Evolutionary conservation across 2,888 invertebrate species (phyloP).

Genomic region (Machimus atricapillus): DNA sequence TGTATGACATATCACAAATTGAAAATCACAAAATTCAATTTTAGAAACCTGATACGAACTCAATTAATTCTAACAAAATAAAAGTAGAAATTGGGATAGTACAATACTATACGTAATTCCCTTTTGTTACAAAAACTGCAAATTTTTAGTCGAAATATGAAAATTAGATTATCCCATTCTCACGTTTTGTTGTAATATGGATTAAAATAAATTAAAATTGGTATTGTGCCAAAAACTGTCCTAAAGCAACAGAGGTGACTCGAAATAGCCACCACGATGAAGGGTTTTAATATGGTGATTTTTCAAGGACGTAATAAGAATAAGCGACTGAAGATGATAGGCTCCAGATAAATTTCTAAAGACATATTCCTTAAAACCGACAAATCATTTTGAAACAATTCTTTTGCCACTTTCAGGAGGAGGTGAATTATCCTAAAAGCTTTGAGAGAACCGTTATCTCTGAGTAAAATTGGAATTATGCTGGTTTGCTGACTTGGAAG

Average conservation of each 20-base stretch:
- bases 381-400: background rate
- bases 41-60: background rate
- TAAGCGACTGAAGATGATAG: background rate
- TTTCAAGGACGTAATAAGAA: background rate
- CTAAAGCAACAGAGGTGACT: background rate
- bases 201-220: background rate
- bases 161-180: background rate
- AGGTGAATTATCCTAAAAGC: background rate
- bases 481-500: background rate
- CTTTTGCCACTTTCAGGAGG: background rate
- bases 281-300: background rate
- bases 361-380: background rate
- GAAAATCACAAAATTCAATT: background rate
- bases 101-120: background rate
- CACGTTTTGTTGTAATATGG: background rate
- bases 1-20: background rate
- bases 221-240: background rate
- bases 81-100: background rate
- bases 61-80: background rate
- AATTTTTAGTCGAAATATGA: background rate
- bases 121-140: background rate
- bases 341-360: background rate
- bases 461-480: background rate
- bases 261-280: background rate
- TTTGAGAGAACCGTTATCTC: background rate